Conservation (phyloP, 2,797 vertebrate genomes). For the Diplodus puntazzo region DNA sequence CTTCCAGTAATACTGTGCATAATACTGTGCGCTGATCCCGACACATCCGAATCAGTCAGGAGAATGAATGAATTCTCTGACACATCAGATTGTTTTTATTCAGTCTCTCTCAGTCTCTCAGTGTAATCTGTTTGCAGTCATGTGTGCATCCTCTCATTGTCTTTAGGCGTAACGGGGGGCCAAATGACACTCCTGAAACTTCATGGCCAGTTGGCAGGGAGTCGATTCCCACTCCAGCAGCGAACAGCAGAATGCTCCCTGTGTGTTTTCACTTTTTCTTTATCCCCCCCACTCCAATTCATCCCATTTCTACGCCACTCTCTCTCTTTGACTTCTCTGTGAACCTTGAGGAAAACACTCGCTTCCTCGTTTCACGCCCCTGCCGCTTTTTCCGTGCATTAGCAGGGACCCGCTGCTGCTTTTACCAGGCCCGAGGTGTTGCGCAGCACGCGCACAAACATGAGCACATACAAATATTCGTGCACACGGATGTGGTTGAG, state of each 20-base stretch:
- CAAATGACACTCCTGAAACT: conserved; percentile 45
- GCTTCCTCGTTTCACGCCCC: conserved; percentile 39
- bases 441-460: not conserved
- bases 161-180: conserved; percentile 24
- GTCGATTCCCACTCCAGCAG: conserved; percentile 36
- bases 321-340: conserved; percentile 60
- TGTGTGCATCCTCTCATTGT: conserved; percentile 43
- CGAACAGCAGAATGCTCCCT: conserved; percentile 9
- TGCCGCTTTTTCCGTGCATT: conserved; percentile 22
- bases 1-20: not conserved
- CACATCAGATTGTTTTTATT: conserved; percentile 8
- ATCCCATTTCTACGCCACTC: conserved; percentile 57
- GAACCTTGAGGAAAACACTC: conserved; percentile 65
- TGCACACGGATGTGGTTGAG: conserved; percentile 27
- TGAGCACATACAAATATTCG: not conserved
- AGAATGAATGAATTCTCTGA: conserved; percentile 15
- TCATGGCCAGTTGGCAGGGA: conserved; percentile 25
- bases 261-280: conserved; percentile 26
- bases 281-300: conserved; percentile 41
- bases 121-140: conserved; percentile 40
- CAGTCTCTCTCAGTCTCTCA: conserved; percentile 12
- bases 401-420: not conserved
- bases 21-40: not conserved
- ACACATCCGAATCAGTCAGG: conserved; percentile 2
- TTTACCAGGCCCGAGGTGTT: conserved; percentile 6